Evolutionary conservation across 2,113 vertebrate species (phyloP).

Genomic region (Carassius gibelio): DNA sequence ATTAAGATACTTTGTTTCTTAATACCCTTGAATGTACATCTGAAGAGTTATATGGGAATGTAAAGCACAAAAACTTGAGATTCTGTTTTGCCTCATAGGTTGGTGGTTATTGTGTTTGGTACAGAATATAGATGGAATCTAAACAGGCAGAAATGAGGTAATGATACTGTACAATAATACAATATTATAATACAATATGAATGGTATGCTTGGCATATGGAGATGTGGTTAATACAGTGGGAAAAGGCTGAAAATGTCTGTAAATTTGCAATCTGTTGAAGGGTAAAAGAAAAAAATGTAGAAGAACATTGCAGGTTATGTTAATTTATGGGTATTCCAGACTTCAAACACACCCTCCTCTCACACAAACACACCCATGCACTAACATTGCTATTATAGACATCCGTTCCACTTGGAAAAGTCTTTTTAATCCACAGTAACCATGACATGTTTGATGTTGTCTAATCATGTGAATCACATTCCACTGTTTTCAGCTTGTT

Average conservation of each 20-base stretch:
- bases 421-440: neutral
- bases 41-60: neutral
- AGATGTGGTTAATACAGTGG: neutral
- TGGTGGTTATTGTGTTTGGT: neutral
- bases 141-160: neutral
- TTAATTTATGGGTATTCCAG: neutral
- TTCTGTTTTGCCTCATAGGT: neutral
- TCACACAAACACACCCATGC: neutral
- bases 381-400: neutral
- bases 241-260: neutral
- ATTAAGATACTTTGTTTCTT: constrained; percentile 19
- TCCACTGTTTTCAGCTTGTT: constrained; percentile 12
- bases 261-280: neutral
- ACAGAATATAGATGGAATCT: neutral
- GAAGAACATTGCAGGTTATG: neutral
- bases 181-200: neutral
- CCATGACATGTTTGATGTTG: neutral
- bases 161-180: neutral
- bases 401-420: neutral
- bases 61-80: neutral
- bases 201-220: neutral
- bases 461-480: constrained; percentile 22
- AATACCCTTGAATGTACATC: constrained; percentile 26
- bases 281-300: neutral
- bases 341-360: neutral